phyloP scores from a whole-genome alignment of 1,140 invertebrate species.

The Leptopilina clavipes region DNA sequence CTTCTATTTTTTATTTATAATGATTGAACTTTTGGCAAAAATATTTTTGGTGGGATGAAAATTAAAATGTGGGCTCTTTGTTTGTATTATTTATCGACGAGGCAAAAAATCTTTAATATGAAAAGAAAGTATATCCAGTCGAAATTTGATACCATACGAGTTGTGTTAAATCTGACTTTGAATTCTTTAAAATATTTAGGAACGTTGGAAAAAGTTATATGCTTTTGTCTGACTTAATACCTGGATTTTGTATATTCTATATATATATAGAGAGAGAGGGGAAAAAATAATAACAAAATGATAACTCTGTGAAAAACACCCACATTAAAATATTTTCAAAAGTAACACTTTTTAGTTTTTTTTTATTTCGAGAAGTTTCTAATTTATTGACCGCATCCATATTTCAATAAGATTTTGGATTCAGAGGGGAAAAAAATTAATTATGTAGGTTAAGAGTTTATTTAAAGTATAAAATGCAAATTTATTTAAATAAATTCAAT shows the following conservation, averaged over 20 bases:
- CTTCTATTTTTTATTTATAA: no score
- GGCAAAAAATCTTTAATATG: not conserved
- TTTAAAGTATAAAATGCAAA: no score
- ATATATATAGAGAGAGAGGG: not conserved
- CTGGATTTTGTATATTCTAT: not conserved
- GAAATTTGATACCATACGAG: conserved; percentile 1
- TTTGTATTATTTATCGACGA: conserved; percentile 4
- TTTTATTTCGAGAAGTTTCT: no score
- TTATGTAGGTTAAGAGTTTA: no score
- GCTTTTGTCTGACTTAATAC: not conserved
- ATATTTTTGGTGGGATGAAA: not conserved
- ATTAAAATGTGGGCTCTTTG: not conserved
- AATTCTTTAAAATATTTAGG: conserved; percentile 9
- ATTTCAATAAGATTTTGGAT: no score
- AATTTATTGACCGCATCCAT: no score
- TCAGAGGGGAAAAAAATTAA: no score
- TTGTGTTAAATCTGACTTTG: conserved; percentile 1
- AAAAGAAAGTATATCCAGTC: not conserved
- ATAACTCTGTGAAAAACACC: not conserved
- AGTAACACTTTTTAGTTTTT: no score
- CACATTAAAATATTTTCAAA: not conserved
- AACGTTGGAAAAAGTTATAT: not conserved
- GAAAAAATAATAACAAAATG: not conserved
- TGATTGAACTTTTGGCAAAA: not conserved
- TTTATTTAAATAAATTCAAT: no score